Percentiles rank a stretch among this genome's conserved stretches.
Conservation (phyloP, 2,888 invertebrate genomes). For the Parapristionchus giblindavisi region DNA sequence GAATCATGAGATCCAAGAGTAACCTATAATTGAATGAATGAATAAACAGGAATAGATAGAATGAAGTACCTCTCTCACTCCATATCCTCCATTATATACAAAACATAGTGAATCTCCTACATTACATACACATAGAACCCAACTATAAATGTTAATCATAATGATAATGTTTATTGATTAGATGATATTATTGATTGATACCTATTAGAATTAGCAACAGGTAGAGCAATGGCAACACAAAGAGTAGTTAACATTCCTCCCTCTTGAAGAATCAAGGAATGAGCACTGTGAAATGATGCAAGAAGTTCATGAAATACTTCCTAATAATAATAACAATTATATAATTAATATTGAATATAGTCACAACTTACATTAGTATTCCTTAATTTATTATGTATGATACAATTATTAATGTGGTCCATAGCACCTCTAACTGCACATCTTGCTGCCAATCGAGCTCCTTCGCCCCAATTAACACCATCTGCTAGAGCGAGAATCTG, state of each 20-base stretch:
- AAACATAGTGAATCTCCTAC: conserved; percentile 90
- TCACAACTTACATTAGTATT: conserved; percentile 54
- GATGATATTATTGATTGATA: neutral
- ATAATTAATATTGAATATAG: neutral
- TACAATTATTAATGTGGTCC: conserved; percentile 78
- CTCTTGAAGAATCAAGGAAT: conserved; percentile 83
- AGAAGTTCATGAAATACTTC: conserved; percentile 83
- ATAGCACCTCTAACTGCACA: conserved; percentile 86
- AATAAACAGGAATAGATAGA: conserved; percentile 66
- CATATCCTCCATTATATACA: conserved; percentile 80
- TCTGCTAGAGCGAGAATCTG: conserved; percentile 82
- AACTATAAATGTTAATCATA: conserved; percentile 60
- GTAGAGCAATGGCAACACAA: conserved; percentile 81
- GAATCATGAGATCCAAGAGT: conserved; percentile 80
- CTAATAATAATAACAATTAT: conserved; percentile 53
- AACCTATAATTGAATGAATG: conserved; percentile 33
- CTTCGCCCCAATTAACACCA: conserved; percentile 91
- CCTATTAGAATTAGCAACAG: conserved; percentile 58
- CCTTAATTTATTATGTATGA: conserved; percentile 48
- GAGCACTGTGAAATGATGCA: conserved; percentile 84
- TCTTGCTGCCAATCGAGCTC: conserved; percentile 74
- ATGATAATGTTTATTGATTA: neutral
- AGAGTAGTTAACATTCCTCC: conserved; percentile 85
- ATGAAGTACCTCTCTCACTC: conserved; percentile 80
- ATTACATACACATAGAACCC: conserved; percentile 84